Base-by-base conservation (phyloP, 2,888 invertebrate genomes). In the Drosophila infuscata region DNA sequence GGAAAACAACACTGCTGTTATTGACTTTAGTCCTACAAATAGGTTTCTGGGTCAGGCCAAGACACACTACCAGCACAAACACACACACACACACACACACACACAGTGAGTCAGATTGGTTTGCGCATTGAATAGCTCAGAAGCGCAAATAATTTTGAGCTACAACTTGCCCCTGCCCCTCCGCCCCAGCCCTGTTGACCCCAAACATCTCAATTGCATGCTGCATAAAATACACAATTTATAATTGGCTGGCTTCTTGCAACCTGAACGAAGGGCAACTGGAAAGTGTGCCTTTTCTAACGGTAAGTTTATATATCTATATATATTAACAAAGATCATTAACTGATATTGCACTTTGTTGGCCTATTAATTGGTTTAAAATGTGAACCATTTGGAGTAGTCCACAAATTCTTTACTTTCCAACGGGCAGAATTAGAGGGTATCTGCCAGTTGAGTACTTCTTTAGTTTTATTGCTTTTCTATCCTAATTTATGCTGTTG, bases 21-120 rank as follows among this genome's bases (percentile, higher is more conserved):
- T 88, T 87, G 87, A 85, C 88, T 90, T 76, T 77, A 76, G 79
- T 70, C 60, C 77, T 74, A 76, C 88, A 87, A 85, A 89, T 87
- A 49, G 85, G 85, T 88, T 89, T 86, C 78, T 86, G 72, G 88
- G 88, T 89, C 88, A 86, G 57, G 56, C 74, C 70, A 67, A 73
- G 60, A 46, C 32, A 61, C 33, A 46, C 56, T 30, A 41, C 65
- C 60, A 49, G 66, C 52, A 59, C 46, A 38, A 59, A 66, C 57
- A 68, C 52, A 59, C 46, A 38, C 61, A 66, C 57, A 74, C 17
- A 59, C 30, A 56, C 41, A 36, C 52, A 60, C 32, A 30, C 46
- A 68, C 43, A 70, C 53, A 58, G 49, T 64, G 68, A 46, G 25
- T 53, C 41, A 51, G 59, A 63, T 76, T 76, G 66, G 77, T 63